A percentile compares a stretch with the other conserved stretches of the same genome.
These are phyloP conservation scores for Acanthoscelides obtectus DNA, from an alignment of 2,888 invertebrate species.

Conservation along the genomic window DNA sequence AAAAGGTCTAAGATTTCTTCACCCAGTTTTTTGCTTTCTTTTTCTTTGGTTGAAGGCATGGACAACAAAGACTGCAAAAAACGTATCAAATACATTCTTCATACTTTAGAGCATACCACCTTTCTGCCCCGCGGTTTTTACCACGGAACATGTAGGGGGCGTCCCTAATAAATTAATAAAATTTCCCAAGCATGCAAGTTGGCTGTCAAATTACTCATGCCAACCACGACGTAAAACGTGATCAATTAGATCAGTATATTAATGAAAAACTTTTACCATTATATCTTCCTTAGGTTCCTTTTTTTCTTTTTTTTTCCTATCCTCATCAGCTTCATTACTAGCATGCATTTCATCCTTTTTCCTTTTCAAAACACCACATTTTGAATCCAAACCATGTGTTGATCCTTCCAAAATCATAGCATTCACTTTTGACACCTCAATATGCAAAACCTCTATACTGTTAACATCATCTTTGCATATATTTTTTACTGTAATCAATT, in stretches of 20 bases:
- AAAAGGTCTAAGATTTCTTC: constrained; percentile 92
- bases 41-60: constrained; percentile 93
- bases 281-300: constrained; percentile 58
- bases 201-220: no score
- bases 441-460: constrained; percentile 50
- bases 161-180: no score
- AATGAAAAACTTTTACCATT: constrained; percentile 52
- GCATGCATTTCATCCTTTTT: constrained; percentile 44
- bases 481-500: constrained; percentile 57
- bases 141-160: no score
- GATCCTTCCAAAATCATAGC: constrained; percentile 49
- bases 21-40: constrained; percentile 90
- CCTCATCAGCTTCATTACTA: constrained; percentile 50
- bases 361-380: constrained; percentile 44
- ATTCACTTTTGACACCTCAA: constrained; percentile 56
- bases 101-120: no score
- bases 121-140: no score
- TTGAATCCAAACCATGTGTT: constrained; percentile 35
- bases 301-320: constrained; percentile 54
- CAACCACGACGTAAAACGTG: no score
- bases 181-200: no score
- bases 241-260: no score
- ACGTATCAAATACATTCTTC: no score
- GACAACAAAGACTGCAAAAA: constrained; percentile 70
- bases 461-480: constrained; percentile 48